Base-by-base conservation (phyloP, 2,888 invertebrate genomes). In the Cryptocephalus moraei region DNA sequence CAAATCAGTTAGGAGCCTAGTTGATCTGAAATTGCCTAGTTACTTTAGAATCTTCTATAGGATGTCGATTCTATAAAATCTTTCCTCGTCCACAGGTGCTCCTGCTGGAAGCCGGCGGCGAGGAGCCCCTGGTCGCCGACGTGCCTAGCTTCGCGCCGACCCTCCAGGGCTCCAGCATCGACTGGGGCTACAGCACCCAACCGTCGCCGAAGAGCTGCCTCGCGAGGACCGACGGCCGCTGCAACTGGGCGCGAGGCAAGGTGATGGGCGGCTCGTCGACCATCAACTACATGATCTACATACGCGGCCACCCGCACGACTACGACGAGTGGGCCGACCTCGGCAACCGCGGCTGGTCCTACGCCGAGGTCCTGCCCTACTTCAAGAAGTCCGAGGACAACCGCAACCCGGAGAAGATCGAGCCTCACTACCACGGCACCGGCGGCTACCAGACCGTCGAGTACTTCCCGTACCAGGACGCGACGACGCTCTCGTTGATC, bases 141-240 rank as follows among this genome's bases (percentile, higher is more conserved):
- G 79, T 84, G 0, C 84, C 84, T 8, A 74, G 79, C 0, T 75
- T 84, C 10, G 79, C 83, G 0, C 76, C 81, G 8, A 70, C 69
- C 8, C 65, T 82, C 1, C 79, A 74, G 46, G 64, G 73, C 2
- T 81, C 81, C 14, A 80, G 74, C 58, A 77, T 85, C 32, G 85
- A 86, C 62, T 86, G 86, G 85, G 73, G 73, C 56, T 86, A 82
- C 64, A 69, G 76, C 43, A 84, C 84, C 0, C 81, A 81, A 59
- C 81, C 81, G 0, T 78, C 81, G 48, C 73, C 77, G 50, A 62
- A 75, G 53, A 75, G 77, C 1, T 84, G 83, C 56, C 67, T 77
- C 41, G 77, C 81, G 0, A 74, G 78, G 55, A 69, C 73, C 39
- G 75, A 75, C 2, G 74, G 75, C 11, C 73, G 75, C 1, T 83